Evolutionary conservation across 2,797 vertebrate species (phyloP).

Genomic region (Pyrocephalus nanus): DNA sequence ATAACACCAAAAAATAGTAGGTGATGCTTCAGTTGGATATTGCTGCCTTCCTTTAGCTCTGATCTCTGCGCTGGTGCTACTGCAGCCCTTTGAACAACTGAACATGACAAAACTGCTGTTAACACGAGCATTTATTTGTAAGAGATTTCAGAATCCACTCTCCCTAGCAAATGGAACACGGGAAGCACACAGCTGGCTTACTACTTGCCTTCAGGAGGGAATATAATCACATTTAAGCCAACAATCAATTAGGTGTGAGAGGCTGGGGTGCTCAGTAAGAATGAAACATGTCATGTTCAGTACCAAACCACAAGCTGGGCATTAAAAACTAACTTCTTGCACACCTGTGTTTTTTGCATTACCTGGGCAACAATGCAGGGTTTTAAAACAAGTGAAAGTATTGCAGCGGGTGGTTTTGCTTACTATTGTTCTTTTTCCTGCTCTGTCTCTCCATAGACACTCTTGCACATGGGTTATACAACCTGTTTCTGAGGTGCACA

Average conservation of each 20-base stretch:
- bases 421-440: neutral
- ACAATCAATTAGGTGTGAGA: slow-evolving; percentile 17
- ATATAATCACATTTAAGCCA: slow-evolving; percentile 32
- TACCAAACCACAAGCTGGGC: neutral
- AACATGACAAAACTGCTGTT: neutral
- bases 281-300: neutral
- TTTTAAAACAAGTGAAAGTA: slow-evolving; percentile 17
- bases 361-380: neutral
- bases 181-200: slow-evolving; percentile 12
- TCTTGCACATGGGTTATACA: neutral
- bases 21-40: neutral
- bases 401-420: neutral
- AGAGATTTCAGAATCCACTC: neutral
- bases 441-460: neutral
- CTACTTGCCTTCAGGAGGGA: slow-evolving; percentile 10
- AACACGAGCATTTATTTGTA: neutral
- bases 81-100: neutral
- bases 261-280: slow-evolving; percentile 6
- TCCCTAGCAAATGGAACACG: neutral
- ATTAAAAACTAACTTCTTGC: neutral
- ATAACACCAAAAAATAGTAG: neutral
- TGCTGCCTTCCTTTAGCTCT: neutral
- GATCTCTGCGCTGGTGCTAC: neutral
- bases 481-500: neutral
- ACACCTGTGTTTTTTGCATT: slow-evolving; percentile 41